Conservation (phyloP, 92 coral and sea anemone genomes). For the Epizoanthus scotinus region DNA sequence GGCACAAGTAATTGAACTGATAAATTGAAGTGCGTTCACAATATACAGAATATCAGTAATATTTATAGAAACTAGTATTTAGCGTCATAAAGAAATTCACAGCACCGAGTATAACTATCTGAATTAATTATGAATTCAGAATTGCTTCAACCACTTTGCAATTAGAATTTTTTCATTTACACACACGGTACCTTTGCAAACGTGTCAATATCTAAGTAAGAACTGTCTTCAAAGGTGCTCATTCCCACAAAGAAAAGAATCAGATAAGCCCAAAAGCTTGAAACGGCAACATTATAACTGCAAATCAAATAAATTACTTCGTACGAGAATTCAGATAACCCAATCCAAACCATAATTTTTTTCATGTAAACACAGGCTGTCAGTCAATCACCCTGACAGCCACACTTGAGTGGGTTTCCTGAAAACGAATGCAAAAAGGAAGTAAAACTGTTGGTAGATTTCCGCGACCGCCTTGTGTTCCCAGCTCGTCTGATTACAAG, state of each 20-base stretch:
- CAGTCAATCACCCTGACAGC: constrained; percentile 41
- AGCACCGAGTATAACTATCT: constrained; percentile 29
- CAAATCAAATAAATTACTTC: constrained; percentile 6
- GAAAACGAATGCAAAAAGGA: constrained; percentile 20
- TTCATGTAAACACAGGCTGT: constrained; percentile 38
- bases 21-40: constrained; percentile 2
- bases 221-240: constrained; percentile 21
- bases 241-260: neutral
- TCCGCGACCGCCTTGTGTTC: constrained; percentile 1
- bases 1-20: neutral
- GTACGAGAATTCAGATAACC: neutral
- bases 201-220: constrained; percentile 19
- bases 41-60: constrained; percentile 18
- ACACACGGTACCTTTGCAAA: constrained; percentile 13
- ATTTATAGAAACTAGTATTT: constrained; percentile 5
- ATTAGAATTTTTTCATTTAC: constrained; percentile 30
- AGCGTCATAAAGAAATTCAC: constrained; percentile 25
- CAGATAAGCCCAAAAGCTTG: neutral
- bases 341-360: constrained; percentile 38
- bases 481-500: neutral
- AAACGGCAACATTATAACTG: neutral
- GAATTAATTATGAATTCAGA: constrained; percentile 37
- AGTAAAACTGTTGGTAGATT: neutral
- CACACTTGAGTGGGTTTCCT: constrained; percentile 42
- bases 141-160: constrained; percentile 22